Base-by-base conservation (phyloP, 1,140 invertebrate genomes). In the Drosophila novamexicana region DNA sequence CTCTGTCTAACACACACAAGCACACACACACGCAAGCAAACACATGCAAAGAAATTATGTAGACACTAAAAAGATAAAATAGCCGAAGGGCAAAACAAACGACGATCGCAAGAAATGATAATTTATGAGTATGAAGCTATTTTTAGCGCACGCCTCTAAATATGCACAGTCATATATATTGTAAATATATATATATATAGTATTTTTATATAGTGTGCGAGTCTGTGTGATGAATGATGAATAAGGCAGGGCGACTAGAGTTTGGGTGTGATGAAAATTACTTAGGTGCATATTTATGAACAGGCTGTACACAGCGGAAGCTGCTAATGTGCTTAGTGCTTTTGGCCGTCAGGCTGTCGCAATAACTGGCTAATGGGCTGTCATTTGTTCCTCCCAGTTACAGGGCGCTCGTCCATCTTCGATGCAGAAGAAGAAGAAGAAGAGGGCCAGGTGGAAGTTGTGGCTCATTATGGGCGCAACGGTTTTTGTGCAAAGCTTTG, bases 251-350 rank as follows among this genome's bases (percentile, higher is more conserved):
- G 7, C 10, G 12, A 10, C 14, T 16, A 12, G 34, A 34, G 29
- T 32, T 29, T 22, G 34, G 72, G 53, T 18, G 36, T 42, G 61
- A 68, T 74, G 64, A 69, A 69, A 74, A 69, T 56, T 39, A 49
- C 62, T 67, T 64, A 81, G 70, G 75, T 85, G 83, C 81, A 75
- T 86, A 85, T 85, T 88, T 85, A 85, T 85, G 70, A 82, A 80
- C 67, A 71, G 82, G 45, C 79, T 85, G 64, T 14, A 69, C 73
- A 57, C 63, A 65, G 53, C 83, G 79, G 75, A 85, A 85, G 82
- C 79, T 86, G 82, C 83, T 86, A 86, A 86, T 86, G 82, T 86
- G 79, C 79, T 86, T 85, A 84, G 75, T 73, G 82, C 74, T 79
- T 75, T 85, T 79, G 79, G 75, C 83, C 62, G 72, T 62, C 78